phyloP scores from a whole-genome alignment of 2,797 vertebrate genomes.

The Gouania willdenowi region DNA sequence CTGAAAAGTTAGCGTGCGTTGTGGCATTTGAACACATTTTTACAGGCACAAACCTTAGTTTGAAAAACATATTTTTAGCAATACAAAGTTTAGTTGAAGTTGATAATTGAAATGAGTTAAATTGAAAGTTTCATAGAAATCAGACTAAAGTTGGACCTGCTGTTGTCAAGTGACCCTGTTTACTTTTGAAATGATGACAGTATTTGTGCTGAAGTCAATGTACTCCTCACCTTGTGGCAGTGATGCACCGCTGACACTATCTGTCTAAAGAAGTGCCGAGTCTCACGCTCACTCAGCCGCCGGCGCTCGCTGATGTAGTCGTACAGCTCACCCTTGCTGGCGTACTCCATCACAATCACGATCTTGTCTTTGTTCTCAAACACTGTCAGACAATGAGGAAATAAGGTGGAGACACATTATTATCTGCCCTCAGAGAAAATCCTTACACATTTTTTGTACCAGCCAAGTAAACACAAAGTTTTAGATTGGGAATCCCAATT shows the following conservation, averaged over 20 bases:
- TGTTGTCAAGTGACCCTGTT: too few relatives aligned
- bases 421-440: constrained; percentile 7
- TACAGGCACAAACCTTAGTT: too few relatives aligned
- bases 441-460: constrained; percentile 7
- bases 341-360: constrained; percentile 99
- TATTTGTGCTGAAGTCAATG: too few relatives aligned
- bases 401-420: constrained; percentile 4
- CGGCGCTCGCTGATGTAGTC: constrained; percentile 97
- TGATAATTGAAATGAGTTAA: too few relatives aligned
- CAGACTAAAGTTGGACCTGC: too few relatives aligned
- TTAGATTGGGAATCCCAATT: constrained; percentile 30
- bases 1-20: too few relatives aligned
- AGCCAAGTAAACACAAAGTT: not conserved
- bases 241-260: constrained; percentile 97
- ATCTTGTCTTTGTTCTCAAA: constrained; percentile 99
- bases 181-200: too few relatives aligned
- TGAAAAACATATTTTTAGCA: too few relatives aligned
- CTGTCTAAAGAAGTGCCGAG: constrained; percentile 95
- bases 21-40: too few relatives aligned
- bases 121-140: too few relatives aligned
- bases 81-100: too few relatives aligned
- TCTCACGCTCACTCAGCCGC: constrained; percentile 90
- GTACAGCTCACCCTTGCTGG: constrained; percentile 95
- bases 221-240: constrained; percentile 93
- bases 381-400: constrained; percentile 74